Evolutionary conservation across 2,113 vertebrate species (phyloP).

Genomic region (Brachypteracias leptosomus): DNA sequence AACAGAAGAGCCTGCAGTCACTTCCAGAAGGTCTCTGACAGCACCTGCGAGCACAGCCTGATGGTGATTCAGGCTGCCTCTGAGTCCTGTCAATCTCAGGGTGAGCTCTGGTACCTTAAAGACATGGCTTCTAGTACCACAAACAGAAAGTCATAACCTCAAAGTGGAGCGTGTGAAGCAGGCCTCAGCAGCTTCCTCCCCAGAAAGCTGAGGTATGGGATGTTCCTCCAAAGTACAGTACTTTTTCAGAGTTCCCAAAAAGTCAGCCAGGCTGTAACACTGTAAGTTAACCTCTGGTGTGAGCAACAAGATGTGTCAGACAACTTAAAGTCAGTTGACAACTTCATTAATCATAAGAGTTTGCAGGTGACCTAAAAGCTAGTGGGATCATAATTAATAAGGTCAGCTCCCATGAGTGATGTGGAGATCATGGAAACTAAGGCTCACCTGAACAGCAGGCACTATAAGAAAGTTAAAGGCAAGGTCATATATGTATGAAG

Average conservation of each 20-base stretch:
- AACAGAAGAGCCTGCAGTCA: background rate
- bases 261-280: background rate
- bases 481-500: background rate
- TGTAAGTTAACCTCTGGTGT: background rate
- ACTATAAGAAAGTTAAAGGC: background rate
- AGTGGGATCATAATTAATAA: background rate
- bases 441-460: background rate
- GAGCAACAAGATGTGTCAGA: background rate
- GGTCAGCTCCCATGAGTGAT: background rate
- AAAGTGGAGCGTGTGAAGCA: background rate
- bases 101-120: background rate
- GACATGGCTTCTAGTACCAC: background rate
- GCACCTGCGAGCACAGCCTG: background rate
- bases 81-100: background rate
- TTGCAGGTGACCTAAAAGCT: background rate
- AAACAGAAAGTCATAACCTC: background rate
- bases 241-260: background rate
- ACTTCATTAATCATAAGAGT: background rate
- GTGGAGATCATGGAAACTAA: background rate
- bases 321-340: background rate
- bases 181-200: background rate
- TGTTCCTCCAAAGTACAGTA: background rate
- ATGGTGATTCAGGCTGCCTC: background rate
- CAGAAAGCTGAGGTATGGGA: background rate
- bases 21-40: background rate